phyloP scores from a whole-genome alignment of 2,113 vertebrate genomes.

The Lophura nycthemera region DNA sequence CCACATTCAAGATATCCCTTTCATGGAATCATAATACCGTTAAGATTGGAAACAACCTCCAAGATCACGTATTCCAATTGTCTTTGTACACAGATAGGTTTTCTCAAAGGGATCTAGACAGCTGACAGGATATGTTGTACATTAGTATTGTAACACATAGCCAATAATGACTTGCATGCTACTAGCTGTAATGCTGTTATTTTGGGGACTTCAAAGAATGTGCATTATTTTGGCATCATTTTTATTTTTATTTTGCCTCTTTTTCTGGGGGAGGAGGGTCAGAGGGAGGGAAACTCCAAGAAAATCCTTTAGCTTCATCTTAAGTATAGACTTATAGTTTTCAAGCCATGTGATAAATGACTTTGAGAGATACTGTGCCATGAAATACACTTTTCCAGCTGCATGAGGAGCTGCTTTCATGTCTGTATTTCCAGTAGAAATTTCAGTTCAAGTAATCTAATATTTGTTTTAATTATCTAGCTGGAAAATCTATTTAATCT shows the following conservation, averaged over 20 bases:
- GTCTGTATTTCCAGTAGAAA: background rate
- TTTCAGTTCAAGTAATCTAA: background rate
- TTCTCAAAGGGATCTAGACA: background rate
- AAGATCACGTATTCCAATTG: background rate
- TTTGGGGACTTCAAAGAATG: background rate
- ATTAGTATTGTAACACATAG: background rate
- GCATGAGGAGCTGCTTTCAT: background rate
- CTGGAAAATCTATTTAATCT: background rate
- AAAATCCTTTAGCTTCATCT: background rate
- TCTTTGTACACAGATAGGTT: background rate
- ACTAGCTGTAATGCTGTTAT: background rate
- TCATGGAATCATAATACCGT: background rate
- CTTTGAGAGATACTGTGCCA: background rate
- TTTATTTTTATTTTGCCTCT: background rate
- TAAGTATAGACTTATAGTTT: constrained; percentile 1
- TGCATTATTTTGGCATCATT: background rate
- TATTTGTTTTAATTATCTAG: background rate
- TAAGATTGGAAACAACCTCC: background rate
- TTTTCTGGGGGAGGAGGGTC: too few species aligned
- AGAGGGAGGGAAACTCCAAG: background rate
- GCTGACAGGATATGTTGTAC: background rate
- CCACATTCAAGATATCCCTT: background rate
- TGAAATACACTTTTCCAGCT: background rate
- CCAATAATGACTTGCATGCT: background rate
- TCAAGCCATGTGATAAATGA: constrained; percentile 24